Evolutionary conservation across 2,888 invertebrate genomes (phyloP), one percentile per base, ranked within the genome.

Genomic region (Rutpela maculata): DNA sequence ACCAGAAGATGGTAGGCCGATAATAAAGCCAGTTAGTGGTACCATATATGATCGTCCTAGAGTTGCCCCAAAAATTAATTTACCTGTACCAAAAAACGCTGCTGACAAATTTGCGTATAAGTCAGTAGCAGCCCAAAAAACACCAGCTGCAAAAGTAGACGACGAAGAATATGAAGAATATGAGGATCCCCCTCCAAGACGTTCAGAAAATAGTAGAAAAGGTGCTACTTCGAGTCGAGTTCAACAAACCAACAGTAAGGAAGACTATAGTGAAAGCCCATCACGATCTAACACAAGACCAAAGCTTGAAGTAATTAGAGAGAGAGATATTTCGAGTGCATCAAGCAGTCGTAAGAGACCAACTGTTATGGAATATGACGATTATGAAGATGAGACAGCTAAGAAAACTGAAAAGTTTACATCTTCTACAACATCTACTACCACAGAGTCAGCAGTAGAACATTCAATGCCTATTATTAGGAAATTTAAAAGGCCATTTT

Each of bases 61-160:
- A 86, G 91, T 93, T 68, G 93, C 96, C 0, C 96, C 97, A 0
- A 94, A 94, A 89, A 94, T 97, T 75, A 93, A 95, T 77, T 92
- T 95, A 70, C 96, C 97, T 0, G 96, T 96, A 0, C 96, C 97
- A 3, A 90, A 93, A 19, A 94, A 90, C 76, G 95, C 95, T 84
- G 93, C 93, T 84, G 92, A 93, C 19, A 95, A 95, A 89, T 96
- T 92, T 87, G 93, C 94, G 55, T 95, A 95, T 82, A 93, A 93
- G 43, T 90, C 93, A 1, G 90, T 93, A 19, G 89, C 88, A 7
- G 84, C 87, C n/a, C 85, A 88, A 1, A 85, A 87, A n/a, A 85
- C 85, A 17, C 80, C 77, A 10, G 71, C 73, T 2, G 69, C 56
- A 0, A 17, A 57, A 17, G 18, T 85, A 2, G 87, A 81, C 12